Base-by-base conservation (phyloP, 2,888 invertebrate species). In the Acleris cristana region DNA sequence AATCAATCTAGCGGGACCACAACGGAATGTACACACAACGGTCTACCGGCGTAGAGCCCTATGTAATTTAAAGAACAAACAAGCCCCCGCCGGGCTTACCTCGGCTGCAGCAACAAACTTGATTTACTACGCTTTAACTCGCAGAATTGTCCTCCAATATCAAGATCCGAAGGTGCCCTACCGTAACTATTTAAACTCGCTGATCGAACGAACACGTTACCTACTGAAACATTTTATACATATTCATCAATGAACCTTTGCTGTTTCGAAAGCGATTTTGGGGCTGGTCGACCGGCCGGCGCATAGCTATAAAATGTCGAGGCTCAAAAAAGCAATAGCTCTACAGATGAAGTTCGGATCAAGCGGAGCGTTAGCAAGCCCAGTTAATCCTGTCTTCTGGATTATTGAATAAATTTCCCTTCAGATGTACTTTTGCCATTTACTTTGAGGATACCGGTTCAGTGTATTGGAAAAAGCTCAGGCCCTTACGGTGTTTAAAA, bases 361-460 rank as follows among this genome's bases (percentile, higher is more conserved):
- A 83, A 86, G 80, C 78, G 82, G 77, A 85, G 85, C 88, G 87
- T 87, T 88, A 87, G 85, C 84, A 82, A 88, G 80, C 86, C 79
- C 84, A 83, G 85, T 84, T 89, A 87, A 88, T 88, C 86, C 82
- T 84, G 82, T 87, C 86, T 89, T 85, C 83, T 83, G 82, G 86
- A 83, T 88, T 88, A 89, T 87, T 87, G 87, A 88, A 89, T 89
- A 89, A 87, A 88, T 85, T 87, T 83, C 81, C 73, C 80, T 81
- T 73, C 77, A 80, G 75, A 78, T 78, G 79, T 85, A 80, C 80
- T 82, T 82, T 79, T 79, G 76, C 78, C 80, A 80, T 83, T 88
- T 86, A 70, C 71, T 70, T 70, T 65, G 55, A 58, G 65, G 61
- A 72, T 69, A 68, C 54, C 73, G 76, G 80, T 76, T 80, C 76